Percentiles rank a stretch among this genome's conserved stretches.
phyloP scores from a whole-genome alignment of 2,113 vertebrate species.

The Caranx melampygus region DNA sequence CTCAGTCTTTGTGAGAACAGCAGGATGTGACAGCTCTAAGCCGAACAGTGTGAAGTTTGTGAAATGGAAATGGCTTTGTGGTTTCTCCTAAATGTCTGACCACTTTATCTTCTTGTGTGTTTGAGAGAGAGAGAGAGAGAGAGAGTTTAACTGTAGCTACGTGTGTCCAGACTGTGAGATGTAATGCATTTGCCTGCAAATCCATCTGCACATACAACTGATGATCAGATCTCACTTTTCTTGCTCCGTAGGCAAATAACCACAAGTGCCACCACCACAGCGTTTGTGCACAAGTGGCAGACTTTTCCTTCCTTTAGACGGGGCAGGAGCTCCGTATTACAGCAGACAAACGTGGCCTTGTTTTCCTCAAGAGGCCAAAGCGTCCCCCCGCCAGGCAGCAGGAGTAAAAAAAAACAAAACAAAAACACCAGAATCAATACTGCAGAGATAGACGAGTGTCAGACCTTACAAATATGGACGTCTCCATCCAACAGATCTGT shows the following conservation, averaged over 20 bases:
- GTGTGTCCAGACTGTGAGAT: conserved; percentile 28
- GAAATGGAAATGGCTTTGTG: conserved; percentile 56
- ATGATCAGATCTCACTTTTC: conserved; percentile 16
- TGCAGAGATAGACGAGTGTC: neutral
- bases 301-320: neutral
- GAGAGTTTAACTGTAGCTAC: neutral
- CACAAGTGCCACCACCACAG: conserved; percentile 2
- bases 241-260: conserved; percentile 28
- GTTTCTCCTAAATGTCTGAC: conserved; percentile 38
- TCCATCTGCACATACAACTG: conserved; percentile 7
- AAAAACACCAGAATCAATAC: neutral
- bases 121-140: neutral
- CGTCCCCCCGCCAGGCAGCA: neutral
- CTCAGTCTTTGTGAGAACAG: conserved; percentile 32
- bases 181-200: conserved; percentile 5
- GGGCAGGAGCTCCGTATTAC: neutral
- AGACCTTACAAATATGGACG: neutral
- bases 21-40: conserved; percentile 36
- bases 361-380: neutral
- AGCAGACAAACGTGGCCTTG: neutral
- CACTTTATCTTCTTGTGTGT: conserved; percentile 22
- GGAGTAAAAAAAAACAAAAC: neutral
- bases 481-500: neutral
- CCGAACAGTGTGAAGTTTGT: conserved; percentile 45
- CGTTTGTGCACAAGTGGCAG: neutral